Percentiles rank a stretch among this genome's conserved stretches.
These are phyloP conservation scores for Ctenodactylus gundi DNA, from an alignment of 2,113 vertebrate species.

Conservation along the genomic window DNA sequence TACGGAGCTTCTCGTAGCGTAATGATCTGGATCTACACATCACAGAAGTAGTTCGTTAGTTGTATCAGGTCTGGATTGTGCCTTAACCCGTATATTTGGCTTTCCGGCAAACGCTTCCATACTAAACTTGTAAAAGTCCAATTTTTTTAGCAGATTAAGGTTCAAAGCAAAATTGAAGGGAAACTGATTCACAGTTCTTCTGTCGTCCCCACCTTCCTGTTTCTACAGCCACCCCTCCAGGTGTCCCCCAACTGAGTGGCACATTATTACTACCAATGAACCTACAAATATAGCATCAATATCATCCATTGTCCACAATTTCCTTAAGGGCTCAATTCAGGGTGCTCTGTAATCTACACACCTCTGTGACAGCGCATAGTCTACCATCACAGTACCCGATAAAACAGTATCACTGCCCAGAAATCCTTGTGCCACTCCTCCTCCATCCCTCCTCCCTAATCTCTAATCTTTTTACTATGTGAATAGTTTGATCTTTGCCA, in stretches of 20 bases:
- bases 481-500: not conserved
- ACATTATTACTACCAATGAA: not conserved
- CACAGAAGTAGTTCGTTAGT: not conserved
- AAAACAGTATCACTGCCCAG: not conserved
- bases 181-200: not conserved
- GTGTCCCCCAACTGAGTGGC: not conserved
- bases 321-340: not conserved
- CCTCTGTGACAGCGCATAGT: not conserved
- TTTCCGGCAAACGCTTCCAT: not conserved
- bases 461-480: not conserved
- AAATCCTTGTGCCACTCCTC: too few relatives aligned
- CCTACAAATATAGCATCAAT: not conserved
- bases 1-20: not conserved
- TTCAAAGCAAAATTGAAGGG: not conserved
- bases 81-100: not conserved
- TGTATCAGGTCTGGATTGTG: not conserved
- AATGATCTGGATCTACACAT: not conserved
- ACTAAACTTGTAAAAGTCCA: not conserved
- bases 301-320: not conserved
- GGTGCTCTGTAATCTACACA: not conserved
- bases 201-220: too few relatives aligned
- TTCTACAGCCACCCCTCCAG: fast-evolving
- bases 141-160: not conserved
- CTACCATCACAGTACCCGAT: not conserved
- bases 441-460: not conserved